Conservation (phyloP, 2,888 invertebrate species). For the Agrotis ipsilon region DNA sequence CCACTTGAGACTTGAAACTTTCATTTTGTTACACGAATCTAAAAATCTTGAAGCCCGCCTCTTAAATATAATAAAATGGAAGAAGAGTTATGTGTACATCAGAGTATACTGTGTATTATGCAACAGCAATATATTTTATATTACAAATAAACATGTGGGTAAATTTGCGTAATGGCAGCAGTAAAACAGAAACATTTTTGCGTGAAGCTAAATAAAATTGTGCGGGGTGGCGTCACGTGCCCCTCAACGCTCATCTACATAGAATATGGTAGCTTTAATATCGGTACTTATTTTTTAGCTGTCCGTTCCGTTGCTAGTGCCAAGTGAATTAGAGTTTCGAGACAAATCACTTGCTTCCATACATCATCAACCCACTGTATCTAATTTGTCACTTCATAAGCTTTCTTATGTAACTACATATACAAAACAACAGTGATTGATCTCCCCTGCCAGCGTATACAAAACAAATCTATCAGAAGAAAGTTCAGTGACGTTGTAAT, state of each 20-base stretch:
- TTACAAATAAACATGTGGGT: constrained; percentile 90
- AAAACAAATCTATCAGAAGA: constrained; percentile 9
- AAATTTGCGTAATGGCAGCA: constrained; percentile 89
- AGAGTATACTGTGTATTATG: constrained; percentile 72
- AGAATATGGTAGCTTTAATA: constrained; percentile 14
- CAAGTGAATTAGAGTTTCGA: not conserved
- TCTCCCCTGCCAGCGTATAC: not conserved
- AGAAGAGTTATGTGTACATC: constrained; percentile 62
- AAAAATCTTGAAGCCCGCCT: constrained; percentile 46
- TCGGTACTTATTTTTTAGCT: constrained; percentile 10
- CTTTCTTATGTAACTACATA: not conserved
- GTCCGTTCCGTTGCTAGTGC: not conserved
- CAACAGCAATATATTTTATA: constrained; percentile 86
- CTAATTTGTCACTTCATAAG: not conserved
- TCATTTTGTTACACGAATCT: constrained; percentile 48
- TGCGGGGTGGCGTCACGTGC: constrained; percentile 42
- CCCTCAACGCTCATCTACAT: constrained; percentile 34
- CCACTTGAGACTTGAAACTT: constrained; percentile 63
- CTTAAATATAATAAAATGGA: constrained; percentile 40
- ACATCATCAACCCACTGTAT: not conserved
- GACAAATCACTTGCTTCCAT: not conserved
- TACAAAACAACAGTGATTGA: not conserved
- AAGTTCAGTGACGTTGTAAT: constrained; percentile 40
- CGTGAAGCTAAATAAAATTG: constrained; percentile 65
- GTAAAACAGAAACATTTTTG: constrained; percentile 80